phyloP scores from a whole-genome alignment of 2,888 invertebrate genomes.

The Tipula unca region DNA sequence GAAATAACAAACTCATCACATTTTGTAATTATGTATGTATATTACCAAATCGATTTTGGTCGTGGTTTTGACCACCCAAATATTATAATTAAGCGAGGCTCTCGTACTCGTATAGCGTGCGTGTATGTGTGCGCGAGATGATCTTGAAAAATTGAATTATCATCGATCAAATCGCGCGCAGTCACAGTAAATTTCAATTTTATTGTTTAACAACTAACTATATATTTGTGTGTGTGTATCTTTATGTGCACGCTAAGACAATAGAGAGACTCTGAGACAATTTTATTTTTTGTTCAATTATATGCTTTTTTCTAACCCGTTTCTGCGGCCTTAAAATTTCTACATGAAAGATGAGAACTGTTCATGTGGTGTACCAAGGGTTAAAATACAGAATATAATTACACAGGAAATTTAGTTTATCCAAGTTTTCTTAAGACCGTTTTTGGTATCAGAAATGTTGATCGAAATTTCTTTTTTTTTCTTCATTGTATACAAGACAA shows the following conservation, averaged over 20 bases:
- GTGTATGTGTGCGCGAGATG: not conserved
- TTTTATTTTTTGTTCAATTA: not conserved
- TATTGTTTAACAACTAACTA: not conserved
- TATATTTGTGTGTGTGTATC: not conserved
- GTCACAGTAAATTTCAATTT: not conserved
- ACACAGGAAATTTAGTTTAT: not conserved
- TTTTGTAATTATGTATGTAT: not conserved
- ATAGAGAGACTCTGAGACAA: not conserved
- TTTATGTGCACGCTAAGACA: not conserved
- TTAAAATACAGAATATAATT: not conserved
- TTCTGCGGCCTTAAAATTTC: not conserved
- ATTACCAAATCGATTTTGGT: not conserved
- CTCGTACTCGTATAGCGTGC: not conserved
- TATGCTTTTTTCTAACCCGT: not conserved
- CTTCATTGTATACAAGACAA: not conserved
- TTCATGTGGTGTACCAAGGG: not conserved
- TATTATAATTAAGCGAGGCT: not conserved
- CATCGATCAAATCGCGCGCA: not conserved
- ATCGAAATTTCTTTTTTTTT: not conserved
- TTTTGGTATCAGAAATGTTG: slow-evolving; percentile 8
- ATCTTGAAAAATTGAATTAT: not conserved
- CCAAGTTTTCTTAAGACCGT: slow-evolving; percentile 8
- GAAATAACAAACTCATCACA: not conserved
- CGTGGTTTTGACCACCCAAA: not conserved
- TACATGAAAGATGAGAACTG: too few relatives aligned